Percentiles rank a stretch among this genome's conserved stretches.
Evolutionary conservation across 2,113 vertebrate species (phyloP).

Genomic region (Globicephala melas): DNA sequence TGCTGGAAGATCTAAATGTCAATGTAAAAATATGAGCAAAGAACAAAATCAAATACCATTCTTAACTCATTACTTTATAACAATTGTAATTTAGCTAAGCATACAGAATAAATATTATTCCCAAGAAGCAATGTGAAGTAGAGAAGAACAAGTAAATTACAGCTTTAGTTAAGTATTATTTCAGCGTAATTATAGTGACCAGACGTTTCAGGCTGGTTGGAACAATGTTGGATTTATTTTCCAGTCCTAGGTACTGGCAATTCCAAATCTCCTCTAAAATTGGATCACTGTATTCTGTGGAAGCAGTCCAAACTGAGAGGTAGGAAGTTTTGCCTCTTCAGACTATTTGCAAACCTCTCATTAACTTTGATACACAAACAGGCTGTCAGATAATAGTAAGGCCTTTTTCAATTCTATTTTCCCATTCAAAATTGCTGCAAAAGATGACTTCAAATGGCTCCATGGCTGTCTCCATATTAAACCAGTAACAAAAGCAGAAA

Average conservation of each 20-base stretch:
- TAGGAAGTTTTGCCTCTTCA: neutral
- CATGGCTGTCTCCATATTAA: neutral
- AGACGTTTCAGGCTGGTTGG: neutral
- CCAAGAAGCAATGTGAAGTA: neutral
- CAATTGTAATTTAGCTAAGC: neutral
- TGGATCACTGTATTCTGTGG: neutral
- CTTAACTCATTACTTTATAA: constrained; percentile 7
- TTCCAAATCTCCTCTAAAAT: neutral
- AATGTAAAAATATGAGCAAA: neutral
- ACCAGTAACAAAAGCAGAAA: neutral
- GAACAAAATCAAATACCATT: neutral
- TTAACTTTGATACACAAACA: neutral
- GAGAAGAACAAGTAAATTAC: neutral
- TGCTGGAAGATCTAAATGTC: neutral
- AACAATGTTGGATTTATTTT: constrained; percentile 3
- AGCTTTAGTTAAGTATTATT: constrained; percentile 20
- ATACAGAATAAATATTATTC: neutral
- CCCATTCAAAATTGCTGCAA: neutral
- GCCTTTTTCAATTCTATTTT: neutral
- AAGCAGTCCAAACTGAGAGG: neutral
- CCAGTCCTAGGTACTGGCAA: neutral
- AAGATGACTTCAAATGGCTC: neutral
- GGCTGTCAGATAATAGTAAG: neutral
- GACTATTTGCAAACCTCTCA: neutral
- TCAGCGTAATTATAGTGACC: neutral